Conservation (phyloP, 2,113 vertebrate genomes). For the Microtus oregoni region DNA sequence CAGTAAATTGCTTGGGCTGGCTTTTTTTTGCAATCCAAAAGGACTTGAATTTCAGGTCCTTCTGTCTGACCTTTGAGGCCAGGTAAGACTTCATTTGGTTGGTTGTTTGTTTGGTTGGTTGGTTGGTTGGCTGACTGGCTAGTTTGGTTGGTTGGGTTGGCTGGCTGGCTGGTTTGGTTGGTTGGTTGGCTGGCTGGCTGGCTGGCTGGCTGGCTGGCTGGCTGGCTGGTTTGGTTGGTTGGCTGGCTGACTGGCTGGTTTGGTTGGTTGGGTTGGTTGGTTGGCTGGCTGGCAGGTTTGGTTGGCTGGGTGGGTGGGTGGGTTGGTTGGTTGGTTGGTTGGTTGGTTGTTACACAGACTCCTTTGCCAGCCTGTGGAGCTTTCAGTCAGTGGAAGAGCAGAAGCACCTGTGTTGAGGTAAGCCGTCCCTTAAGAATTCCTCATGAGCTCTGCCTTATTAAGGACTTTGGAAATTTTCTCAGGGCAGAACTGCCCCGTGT, state of each 20-base stretch:
- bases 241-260: too few species aligned
- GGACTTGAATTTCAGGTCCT: neutral
- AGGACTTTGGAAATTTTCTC: neutral
- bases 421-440: neutral
- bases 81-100: neutral
- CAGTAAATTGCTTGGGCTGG: neutral
- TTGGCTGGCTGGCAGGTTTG: too few species aligned
- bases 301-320: too few species aligned
- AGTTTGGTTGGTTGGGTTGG: too few species aligned
- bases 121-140: too few species aligned
- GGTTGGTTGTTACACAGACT: neutral
- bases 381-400: neutral
- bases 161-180: too few species aligned
- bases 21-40: neutral
- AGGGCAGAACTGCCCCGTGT: neutral
- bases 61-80: neutral
- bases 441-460: neutral
- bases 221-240: too few species aligned
- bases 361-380: neutral
- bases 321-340: too few species aligned
- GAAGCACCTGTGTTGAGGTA: neutral
- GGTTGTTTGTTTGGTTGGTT: too few species aligned
- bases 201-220: too few species aligned
- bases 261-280: too few species aligned
- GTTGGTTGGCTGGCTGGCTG: too few species aligned